Base-by-base conservation (phyloP, 2,888 invertebrate genomes). In the Maniola hyperantus region DNA sequence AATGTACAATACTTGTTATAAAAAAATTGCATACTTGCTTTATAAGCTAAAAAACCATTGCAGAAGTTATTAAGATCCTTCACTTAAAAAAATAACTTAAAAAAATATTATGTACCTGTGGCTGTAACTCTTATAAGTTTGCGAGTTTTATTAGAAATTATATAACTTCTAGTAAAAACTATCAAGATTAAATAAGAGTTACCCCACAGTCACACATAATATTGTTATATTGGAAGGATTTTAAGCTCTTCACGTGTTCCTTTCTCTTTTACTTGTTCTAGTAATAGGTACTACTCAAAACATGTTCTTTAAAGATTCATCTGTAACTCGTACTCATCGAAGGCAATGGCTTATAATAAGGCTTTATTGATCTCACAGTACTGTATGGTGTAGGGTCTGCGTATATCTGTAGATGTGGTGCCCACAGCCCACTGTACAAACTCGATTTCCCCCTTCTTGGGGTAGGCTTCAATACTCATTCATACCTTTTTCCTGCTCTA, bases 381-480 rank as follows among this genome's bases (percentile, higher is more conserved):
- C 74, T 65, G 67, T 79, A 79, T 80, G 78, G 82, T 79, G 79
- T 82, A 83, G 82, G 81, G 80, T 79, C 77, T 75, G 79, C 82
- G 81, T 88, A 82, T 84, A 83, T 85, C 84, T 85, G 85, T 87
- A 83, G 81, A 82, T 84, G 87, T 85, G 83, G 83, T 84, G 83
- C 83, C 87, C 71, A 70, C 72, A 72, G 68, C 71, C 85, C 88
- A 74, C 90, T 88, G 84, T 88, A 84, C 86, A 90, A 91, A 89
- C 91, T 89, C 85, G 84, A 88, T 90, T 89, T 86, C 90, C 89
- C 92, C 89, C 90, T 89, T 88, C 89, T 88, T 87, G 85, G 89
- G 88, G 88, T 87, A 90, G 91, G 90, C 91, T 91, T 91, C 87
- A 84, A 89, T 87, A 88, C 90, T 89, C 92, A 92, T 92, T 92